A percentile compares a stretch with the other conserved stretches of the same genome.
phyloP scores from a whole-genome alignment of 2,113 vertebrate species.

The Gnathonemus echidnorhynchus region DNA sequence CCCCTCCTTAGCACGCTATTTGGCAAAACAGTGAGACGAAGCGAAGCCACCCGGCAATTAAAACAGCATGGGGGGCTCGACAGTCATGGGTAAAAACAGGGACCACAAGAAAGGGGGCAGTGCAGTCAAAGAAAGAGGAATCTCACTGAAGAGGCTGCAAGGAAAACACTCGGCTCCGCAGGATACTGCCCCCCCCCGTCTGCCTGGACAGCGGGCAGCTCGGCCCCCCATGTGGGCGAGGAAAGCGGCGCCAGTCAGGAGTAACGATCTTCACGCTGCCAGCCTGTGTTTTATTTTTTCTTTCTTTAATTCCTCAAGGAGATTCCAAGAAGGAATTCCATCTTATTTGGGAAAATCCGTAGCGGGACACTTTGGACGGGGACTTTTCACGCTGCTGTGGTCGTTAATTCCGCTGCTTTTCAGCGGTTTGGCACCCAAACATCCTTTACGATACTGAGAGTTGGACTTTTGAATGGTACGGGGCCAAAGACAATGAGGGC shows the following conservation, averaged over 20 bases:
- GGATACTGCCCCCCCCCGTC: background rate
- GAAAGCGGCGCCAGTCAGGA: background rate
- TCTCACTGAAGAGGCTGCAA: background rate
- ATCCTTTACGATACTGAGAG: background rate
- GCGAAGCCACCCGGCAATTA: background rate
- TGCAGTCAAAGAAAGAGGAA: background rate
- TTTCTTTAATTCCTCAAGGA: background rate
- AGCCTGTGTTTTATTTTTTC: background rate
- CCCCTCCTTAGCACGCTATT: background rate
- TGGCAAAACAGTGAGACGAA: background rate
- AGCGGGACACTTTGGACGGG: background rate
- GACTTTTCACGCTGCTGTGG: background rate
- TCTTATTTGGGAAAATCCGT: background rate
- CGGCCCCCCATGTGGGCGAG: background rate
- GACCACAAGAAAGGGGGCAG: background rate
- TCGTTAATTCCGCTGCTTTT: background rate
- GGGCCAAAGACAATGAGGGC: background rate
- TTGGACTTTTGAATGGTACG: background rate
- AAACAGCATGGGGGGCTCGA: background rate
- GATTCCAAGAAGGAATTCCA: background rate
- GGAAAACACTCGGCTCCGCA: background rate
- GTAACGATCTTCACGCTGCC: background rate
- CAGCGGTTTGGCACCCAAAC: background rate
- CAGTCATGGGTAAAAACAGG: background rate
- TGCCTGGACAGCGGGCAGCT: background rate